Evolutionary conservation across 1,140 invertebrate genomes (phyloP).

Genomic region (Leptoteleia sp.): DNA sequence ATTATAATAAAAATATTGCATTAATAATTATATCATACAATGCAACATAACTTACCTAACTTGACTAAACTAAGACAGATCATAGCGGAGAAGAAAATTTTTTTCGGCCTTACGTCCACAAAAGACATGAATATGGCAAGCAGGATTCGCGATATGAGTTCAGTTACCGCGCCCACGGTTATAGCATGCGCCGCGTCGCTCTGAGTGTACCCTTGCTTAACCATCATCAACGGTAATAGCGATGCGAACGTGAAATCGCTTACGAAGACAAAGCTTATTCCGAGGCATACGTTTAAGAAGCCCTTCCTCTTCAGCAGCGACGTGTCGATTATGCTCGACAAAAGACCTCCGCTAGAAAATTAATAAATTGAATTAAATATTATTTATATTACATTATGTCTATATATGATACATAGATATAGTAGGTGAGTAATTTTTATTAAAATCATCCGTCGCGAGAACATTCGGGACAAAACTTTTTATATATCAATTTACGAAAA

Average conservation of each 20-base stretch:
- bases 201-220: conserved; percentile 70
- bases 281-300: conserved; percentile 75
- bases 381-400: no score
- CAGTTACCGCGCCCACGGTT: conserved; percentile 72
- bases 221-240: conserved; percentile 77
- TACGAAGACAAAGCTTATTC: conserved; percentile 73
- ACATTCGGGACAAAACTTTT: no score
- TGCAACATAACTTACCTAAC: conserved; percentile 63
- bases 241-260: conserved; percentile 75
- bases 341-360: conserved; percentile 42
- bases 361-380: not conserved
- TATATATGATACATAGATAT: no score
- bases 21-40: no score
- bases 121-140: conserved; percentile 73
- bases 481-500: no score
- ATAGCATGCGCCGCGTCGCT: conserved; percentile 72
- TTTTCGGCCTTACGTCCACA: conserved; percentile 71
- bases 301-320: conserved; percentile 71
- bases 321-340: conserved; percentile 72
- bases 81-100: conserved; percentile 76
- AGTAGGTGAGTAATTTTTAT: no score
- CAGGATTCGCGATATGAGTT: conserved; percentile 73
- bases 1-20: no score
- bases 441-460: no score
- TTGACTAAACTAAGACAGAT: conserved; percentile 73